Percentiles rank a stretch among this genome's conserved stretches.
phyloP scores from a whole-genome alignment of 2,888 invertebrate genomes.

The Apotomis betuletana region DNA sequence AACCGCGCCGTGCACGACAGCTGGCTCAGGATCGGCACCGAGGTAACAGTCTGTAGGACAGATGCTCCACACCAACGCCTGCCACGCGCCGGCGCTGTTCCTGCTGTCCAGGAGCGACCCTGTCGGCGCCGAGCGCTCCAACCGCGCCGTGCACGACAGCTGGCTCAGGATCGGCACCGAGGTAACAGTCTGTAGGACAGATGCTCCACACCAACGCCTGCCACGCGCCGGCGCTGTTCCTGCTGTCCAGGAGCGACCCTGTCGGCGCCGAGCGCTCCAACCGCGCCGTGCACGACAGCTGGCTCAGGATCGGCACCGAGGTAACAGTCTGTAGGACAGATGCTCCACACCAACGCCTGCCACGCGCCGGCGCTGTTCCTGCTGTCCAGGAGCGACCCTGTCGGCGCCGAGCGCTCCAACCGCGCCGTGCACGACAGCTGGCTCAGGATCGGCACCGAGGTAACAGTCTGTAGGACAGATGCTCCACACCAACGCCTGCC shows the following conservation, averaged over 20 bases:
- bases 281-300: conserved; percentile 85
- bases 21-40: conserved; percentile 88
- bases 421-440: conserved; percentile 86
- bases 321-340: conserved; percentile 67
- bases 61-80: conserved; percentile 89
- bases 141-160: conserved; percentile 85
- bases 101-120: conserved; percentile 85
- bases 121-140: conserved; percentile 88
- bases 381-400: conserved; percentile 84
- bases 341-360: conserved; percentile 89
- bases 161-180: conserved; percentile 89
- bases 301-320: conserved; percentile 88
- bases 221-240: conserved; percentile 87
- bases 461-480: conserved; percentile 66
- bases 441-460: conserved; percentile 88
- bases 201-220: conserved; percentile 90
- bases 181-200: conserved; percentile 66
- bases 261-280: conserved; percentile 89
- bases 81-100: conserved; percentile 88
- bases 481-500: conserved; percentile 89
- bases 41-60: conserved; percentile 71
- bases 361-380: conserved; percentile 89
- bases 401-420: conserved; percentile 89
- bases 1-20: conserved; percentile 86
- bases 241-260: conserved; percentile 85